These are phyloP conservation scores for Beroe ovata DNA, from an alignment of 37 sponge, comb jelly and placozoan genomes.

Conservation along the genomic window DNA sequence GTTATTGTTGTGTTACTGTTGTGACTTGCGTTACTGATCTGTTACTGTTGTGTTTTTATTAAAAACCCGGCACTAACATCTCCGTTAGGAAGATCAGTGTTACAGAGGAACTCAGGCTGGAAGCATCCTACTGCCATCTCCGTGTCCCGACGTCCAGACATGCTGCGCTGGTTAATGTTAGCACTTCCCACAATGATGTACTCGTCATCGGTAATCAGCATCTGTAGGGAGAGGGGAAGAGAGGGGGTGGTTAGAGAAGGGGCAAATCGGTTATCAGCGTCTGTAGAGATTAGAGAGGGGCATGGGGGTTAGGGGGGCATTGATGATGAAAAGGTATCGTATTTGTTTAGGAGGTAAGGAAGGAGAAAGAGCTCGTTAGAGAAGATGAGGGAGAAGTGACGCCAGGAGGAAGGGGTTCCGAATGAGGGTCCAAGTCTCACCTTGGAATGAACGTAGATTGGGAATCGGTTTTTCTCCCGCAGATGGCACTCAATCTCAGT, in stretches of 20 bases:
- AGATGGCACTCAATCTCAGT: slow-evolving; percentile 25
- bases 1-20: no score
- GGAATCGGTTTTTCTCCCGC: slow-evolving; percentile 51
- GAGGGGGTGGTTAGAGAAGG: not conserved
- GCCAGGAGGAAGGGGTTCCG: no score
- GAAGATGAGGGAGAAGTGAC: no score
- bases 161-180: slow-evolving; percentile 67
- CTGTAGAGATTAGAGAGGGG: not conserved
- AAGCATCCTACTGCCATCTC: slow-evolving; percentile 67
- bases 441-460: slow-evolving; percentile 67
- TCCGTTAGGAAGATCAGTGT: slow-evolving; percentile 15
- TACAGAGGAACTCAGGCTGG: slow-evolving; percentile 54
- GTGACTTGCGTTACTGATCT: no score
- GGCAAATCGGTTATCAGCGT: not conserved
- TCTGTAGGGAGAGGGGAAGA: not conserved
- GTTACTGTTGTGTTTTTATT: no score
- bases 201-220: slow-evolving; percentile 52
- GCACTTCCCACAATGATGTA: slow-evolving; percentile 64
- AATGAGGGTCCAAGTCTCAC: no score
- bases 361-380: no score
- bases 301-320: no score
- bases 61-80: no score
- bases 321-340: no score
- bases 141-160: slow-evolving; percentile 56
- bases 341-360: no score